A percentile compares a stretch with the other conserved stretches of the same genome.
Conservation (phyloP, 2,797 vertebrate species). For the Acanthis flammea region DNA sequence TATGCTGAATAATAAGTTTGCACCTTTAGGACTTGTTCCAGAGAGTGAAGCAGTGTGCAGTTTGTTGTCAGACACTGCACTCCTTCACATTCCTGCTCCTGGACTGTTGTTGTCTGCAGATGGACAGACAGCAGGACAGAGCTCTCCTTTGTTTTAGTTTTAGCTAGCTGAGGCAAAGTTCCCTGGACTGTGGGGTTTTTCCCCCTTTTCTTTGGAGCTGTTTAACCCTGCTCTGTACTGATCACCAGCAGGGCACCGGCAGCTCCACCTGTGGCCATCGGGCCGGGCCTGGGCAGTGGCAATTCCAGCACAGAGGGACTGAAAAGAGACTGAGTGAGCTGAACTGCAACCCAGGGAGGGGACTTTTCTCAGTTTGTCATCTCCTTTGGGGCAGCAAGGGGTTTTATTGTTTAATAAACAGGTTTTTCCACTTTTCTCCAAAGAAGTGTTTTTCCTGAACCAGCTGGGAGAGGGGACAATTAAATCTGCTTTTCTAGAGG, state of each 20-base stretch:
- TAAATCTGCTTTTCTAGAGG: not conserved
- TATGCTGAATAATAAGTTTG: no score
- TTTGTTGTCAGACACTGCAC: no score
- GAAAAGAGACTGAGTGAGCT: no score
- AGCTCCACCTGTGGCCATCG: not conserved
- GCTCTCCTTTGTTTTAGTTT: not conserved
- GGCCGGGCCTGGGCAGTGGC: rapidly evolving
- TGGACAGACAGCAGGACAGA: not conserved
- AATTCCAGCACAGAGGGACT: not conserved
- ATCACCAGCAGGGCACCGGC: rapidly evolving
- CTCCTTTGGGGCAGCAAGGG: not conserved
- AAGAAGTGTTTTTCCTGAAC: not conserved
- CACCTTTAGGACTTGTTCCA: no score
- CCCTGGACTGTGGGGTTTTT: no score
- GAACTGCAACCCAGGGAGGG: no score
- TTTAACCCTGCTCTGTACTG: no score
- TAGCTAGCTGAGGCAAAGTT: no score
- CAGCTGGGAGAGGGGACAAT: not conserved
- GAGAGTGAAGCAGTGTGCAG: no score
- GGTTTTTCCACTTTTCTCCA: not conserved
- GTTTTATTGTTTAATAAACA: not conserved
- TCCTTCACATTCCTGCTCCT: no score
- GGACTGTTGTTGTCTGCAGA: no score
- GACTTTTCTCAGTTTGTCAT: not conserved
- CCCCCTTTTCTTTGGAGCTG: no score